These are phyloP conservation scores for Zygaena filipendulae DNA, from an alignment of 2,888 invertebrate genomes.

Conservation along the genomic window DNA sequence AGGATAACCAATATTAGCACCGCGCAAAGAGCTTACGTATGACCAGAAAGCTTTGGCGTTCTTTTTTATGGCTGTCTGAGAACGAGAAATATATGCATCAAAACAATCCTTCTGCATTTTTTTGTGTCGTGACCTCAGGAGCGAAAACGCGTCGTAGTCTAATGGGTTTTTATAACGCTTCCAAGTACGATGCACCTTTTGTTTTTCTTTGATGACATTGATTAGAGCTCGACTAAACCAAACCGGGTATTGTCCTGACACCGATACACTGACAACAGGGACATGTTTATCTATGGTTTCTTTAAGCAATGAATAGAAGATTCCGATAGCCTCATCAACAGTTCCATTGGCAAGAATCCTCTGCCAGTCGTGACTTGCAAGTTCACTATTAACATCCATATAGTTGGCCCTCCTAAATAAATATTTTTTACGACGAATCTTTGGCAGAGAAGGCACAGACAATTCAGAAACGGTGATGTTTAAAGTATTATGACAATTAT, in stretches of 20 bases:
- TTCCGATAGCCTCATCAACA: background rate
- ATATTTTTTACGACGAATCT: too few relatives aligned
- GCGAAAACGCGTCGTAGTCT: constrained; percentile 1
- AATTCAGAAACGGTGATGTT: too few relatives aligned
- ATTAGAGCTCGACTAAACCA: constrained; percentile 6
- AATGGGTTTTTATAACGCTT: constrained; percentile 1
- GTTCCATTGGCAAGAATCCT: background rate
- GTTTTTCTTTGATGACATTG: constrained; percentile 6
- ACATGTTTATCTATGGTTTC: background rate
- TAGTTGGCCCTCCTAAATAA: too few relatives aligned
- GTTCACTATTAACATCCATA: too few relatives aligned
- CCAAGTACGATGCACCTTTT: constrained; percentile 1
- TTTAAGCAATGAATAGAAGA: background rate
- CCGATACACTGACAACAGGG: background rate
- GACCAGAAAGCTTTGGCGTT: constrained; percentile 3
- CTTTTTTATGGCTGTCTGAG: background rate
- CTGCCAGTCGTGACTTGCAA: background rate
- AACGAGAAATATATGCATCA: background rate
- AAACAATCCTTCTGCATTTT: constrained; percentile 2
- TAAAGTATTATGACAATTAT: too few relatives aligned
- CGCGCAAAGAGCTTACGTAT: constrained; percentile 1
- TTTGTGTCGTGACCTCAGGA: constrained; percentile 2
- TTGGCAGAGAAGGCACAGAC: too few relatives aligned
- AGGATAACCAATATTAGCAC: constrained; percentile 1
- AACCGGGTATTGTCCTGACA: background rate